A percentile compares a stretch with the other conserved stretches of the same genome.
Conservation (phyloP, 1,140 invertebrate species). For the Leptinotarsa defecta region DNA sequence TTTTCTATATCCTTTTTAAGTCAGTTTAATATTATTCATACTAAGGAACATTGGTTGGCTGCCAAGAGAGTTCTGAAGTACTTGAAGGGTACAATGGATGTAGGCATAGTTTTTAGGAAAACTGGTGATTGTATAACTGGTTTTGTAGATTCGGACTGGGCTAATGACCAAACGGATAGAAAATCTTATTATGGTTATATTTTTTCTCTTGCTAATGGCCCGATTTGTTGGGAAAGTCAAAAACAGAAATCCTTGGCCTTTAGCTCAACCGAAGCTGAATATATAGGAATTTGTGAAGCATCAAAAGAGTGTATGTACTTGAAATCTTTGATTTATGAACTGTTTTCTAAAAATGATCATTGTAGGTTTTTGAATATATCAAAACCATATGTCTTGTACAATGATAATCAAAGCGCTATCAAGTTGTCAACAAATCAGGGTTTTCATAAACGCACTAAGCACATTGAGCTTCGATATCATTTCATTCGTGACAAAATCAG, state of each 20-base stretch:
- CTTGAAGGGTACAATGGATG: constrained; percentile 34
- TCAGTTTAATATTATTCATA: constrained; percentile 35
- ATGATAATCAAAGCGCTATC: constrained; percentile 31
- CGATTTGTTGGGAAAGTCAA: constrained; percentile 43
- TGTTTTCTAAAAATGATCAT: constrained; percentile 16
- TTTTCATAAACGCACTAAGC: constrained; percentile 32
- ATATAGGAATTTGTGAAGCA: constrained; percentile 41
- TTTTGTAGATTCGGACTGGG: constrained; percentile 54
- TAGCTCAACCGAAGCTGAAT: constrained; percentile 53
- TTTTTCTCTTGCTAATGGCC: constrained; percentile 37
- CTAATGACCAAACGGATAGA: constrained; percentile 44
- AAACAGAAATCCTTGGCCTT: constrained; percentile 48
- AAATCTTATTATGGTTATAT: constrained; percentile 51
- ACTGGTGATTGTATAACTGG: constrained; percentile 24
- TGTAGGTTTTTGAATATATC: constrained; percentile 19
- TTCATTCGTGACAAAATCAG: constrained; percentile 31
- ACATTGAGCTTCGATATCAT: constrained; percentile 33
- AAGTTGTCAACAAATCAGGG: constrained; percentile 29
- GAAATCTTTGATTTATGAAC: constrained; percentile 20
- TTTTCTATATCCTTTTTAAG: constrained; percentile 31
- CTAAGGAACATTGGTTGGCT: constrained; percentile 33
- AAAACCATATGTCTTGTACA: background rate
- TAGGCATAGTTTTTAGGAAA: constrained; percentile 30
- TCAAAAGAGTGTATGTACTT: constrained; percentile 29
- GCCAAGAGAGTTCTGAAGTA: constrained; percentile 33